Percentiles rank a stretch among this genome's conserved stretches.
Conservation (phyloP, 2,888 invertebrate species). For the Tetanocera ferruginea region DNA sequence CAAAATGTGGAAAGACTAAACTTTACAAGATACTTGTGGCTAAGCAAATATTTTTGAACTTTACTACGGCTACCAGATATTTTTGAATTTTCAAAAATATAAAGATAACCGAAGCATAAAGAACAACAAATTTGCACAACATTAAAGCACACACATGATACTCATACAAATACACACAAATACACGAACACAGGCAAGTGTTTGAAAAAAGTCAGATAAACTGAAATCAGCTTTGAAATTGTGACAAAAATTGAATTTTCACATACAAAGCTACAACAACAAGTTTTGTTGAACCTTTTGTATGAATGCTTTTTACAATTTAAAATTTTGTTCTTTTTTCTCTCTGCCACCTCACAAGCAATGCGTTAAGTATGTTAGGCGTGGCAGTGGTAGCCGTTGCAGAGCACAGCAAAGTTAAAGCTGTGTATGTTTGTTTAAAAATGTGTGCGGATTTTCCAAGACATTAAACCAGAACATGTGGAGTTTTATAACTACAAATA, state of each 20-base stretch:
- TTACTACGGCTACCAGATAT: too few relatives aligned
- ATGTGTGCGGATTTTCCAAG: slow-evolving; percentile 16
- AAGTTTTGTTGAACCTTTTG: not conserved
- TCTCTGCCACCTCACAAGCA: not conserved
- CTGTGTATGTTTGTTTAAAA: not conserved
- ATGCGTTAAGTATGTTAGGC: not conserved
- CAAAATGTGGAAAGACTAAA: too few relatives aligned
- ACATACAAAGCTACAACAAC: not conserved
- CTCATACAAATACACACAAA: too few relatives aligned
- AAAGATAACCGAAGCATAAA: too few relatives aligned
- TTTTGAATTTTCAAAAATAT: too few relatives aligned
- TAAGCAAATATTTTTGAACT: too few relatives aligned
- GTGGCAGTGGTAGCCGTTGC: not conserved
- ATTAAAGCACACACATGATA: too few relatives aligned
- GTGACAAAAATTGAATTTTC: slow-evolving; percentile 13
- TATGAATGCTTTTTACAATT: not conserved
- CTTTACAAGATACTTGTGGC: too few relatives aligned
- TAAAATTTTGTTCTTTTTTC: not conserved
- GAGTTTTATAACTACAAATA: slow-evolving; percentile 4
- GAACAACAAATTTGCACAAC: too few relatives aligned
- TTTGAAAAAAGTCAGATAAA: not conserved
- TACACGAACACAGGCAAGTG: too few relatives aligned
- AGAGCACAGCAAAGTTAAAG: not conserved
- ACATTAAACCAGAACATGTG: slow-evolving; percentile 21
- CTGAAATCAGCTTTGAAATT: slow-evolving; percentile 28